Conservation (phyloP, 2,797 vertebrate genomes). For the Mus caroli region DNA sequence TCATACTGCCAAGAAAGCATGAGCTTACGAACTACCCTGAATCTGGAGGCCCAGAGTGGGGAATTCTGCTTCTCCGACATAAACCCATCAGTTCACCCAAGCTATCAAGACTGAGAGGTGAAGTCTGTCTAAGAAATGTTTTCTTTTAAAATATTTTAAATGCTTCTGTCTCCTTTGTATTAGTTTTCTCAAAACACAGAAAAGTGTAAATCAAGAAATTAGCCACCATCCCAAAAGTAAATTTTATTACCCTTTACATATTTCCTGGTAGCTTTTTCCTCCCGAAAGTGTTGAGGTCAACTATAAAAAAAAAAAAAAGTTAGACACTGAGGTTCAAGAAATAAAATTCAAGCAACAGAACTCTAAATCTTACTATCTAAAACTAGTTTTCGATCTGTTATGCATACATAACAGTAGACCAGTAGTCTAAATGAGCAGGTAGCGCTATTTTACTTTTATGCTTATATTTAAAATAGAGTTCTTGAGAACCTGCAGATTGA, state of each 20-base stretch:
- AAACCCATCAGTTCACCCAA: constrained; percentile 1
- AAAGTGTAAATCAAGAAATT: neutral
- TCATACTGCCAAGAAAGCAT: neutral
- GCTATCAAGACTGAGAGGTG: neutral
- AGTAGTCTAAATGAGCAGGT: neutral
- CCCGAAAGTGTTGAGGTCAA: neutral
- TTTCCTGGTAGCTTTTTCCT: neutral
- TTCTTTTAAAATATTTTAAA: constrained; percentile 10
- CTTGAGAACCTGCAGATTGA: neutral
- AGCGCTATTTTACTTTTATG: neutral
- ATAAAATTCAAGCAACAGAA: neutral
- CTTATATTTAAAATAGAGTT: neutral
- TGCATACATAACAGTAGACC: neutral
- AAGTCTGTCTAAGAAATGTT: neutral
- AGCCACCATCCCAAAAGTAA: neutral
- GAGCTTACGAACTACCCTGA: neutral
- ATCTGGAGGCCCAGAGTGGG: neutral
- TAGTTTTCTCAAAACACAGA: neutral
- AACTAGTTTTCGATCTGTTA: neutral
- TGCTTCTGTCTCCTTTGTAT: neutral
- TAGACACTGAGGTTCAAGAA: neutral
- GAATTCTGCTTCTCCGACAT: neutral
- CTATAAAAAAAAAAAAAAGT: too few species aligned
- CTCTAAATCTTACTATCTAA: neutral
- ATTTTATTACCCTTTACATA: neutral